A percentile compares a stretch with the other conserved stretches of the same genome.
Evolutionary conservation across 2,888 invertebrate genomes (phyloP).

Genomic region (Drosophila kanekoi): DNA sequence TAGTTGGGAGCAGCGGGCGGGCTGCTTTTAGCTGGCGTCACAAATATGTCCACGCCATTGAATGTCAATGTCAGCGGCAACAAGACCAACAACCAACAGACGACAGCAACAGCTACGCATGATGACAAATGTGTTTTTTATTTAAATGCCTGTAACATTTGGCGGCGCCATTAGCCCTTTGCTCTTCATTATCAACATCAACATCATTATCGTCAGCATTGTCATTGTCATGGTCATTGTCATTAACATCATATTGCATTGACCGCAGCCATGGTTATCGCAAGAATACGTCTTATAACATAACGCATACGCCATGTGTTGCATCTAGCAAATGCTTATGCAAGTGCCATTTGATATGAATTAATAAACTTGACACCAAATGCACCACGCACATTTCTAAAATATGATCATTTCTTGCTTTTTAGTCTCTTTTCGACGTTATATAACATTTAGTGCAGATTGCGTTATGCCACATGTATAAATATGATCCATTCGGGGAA

Average conservation of each 20-base stretch:
- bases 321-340: slow-evolving; percentile 48
- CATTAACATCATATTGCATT: slow-evolving; percentile 42
- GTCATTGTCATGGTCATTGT: slow-evolving; percentile 9
- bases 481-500: neutral
- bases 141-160: slow-evolving; percentile 72
- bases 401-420: neutral
- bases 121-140: slow-evolving; percentile 76
- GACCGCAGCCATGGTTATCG: slow-evolving; percentile 43
- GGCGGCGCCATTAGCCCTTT: slow-evolving; percentile 40
- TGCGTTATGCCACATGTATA: too few relatives aligned
- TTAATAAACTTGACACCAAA: too few relatives aligned
- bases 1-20: slow-evolving; percentile 38
- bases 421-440: neutral
- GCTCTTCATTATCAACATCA: slow-evolving; percentile 23
- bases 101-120: slow-evolving; percentile 22
- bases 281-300: slow-evolving; percentile 17
- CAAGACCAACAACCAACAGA: slow-evolving; percentile 8
- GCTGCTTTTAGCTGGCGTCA: slow-evolving; percentile 46
- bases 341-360: slow-evolving; percentile 31
- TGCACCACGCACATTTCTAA: too few relatives aligned
- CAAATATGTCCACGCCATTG: slow-evolving; percentile 59
- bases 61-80: slow-evolving; percentile 63
- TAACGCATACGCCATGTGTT: slow-evolving; percentile 58
- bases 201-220: slow-evolving; percentile 10
- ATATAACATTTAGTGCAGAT: neutral